phyloP scores from a whole-genome alignment of 1,140 invertebrate species.

The Drosophila subpulchrella region DNA sequence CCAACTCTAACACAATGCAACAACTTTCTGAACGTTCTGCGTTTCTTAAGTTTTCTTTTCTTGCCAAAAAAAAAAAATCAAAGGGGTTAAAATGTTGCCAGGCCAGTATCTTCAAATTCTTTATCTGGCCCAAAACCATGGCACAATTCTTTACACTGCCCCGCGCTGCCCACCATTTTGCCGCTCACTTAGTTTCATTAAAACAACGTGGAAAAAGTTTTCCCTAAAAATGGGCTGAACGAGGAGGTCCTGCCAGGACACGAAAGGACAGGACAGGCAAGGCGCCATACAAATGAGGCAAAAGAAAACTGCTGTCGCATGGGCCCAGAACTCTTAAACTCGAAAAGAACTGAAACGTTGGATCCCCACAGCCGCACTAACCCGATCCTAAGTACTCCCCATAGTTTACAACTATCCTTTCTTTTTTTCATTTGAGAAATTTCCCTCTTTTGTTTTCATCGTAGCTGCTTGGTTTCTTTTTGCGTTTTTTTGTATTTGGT shows the following conservation, averaged over 20 bases:
- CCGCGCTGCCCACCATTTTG: slow-evolving; percentile 27
- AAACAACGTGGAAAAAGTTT: slow-evolving; percentile 54
- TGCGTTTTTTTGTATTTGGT: slow-evolving; percentile 14
- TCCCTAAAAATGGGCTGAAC: slow-evolving; percentile 8
- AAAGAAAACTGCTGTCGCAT: slow-evolving; percentile 35
- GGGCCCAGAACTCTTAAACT: slow-evolving; percentile 40
- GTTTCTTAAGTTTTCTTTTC: slow-evolving; percentile 4
- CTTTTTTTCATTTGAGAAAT: slow-evolving; percentile 43
- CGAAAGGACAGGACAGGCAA: neutral
- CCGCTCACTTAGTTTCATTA: slow-evolving; percentile 78
- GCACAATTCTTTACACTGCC: slow-evolving; percentile 6
- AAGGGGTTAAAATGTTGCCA: neutral
- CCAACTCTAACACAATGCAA: slow-evolving; percentile 30
- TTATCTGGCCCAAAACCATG: slow-evolving; percentile 26
- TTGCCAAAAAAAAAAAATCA: slow-evolving; percentile 1
- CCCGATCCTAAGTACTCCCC: slow-evolving; percentile 34
- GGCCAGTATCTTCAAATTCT: slow-evolving; percentile 23
- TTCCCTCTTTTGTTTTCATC: slow-evolving; percentile 25
- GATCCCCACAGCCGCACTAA: neutral
- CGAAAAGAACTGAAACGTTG: slow-evolving; percentile 2
- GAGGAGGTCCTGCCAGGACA: neutral
- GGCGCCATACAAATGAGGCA: slow-evolving; percentile 52
- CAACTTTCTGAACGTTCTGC: slow-evolving; percentile 31
- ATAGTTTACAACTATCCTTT: slow-evolving; percentile 44
- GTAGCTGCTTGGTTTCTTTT: slow-evolving; percentile 3